phyloP scores from a whole-genome alignment of 1,140 invertebrate genomes.

The Drosophila grimshawi region DNA sequence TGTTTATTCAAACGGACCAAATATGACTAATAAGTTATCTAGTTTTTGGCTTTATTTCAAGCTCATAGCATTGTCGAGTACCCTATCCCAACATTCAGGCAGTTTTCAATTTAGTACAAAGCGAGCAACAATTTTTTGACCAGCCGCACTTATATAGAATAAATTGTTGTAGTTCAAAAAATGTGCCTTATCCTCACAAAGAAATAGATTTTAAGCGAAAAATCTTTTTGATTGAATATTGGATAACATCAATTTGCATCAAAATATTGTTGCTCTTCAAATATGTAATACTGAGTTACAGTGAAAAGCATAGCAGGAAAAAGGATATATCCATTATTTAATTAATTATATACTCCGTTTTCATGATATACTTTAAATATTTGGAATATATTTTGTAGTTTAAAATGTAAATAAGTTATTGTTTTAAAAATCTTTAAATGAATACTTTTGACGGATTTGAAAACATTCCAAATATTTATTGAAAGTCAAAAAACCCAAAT shows the following conservation, averaged over 20 bases:
- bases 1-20: conserved; percentile 63
- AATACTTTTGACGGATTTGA: not conserved
- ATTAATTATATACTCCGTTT: not conserved
- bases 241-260: conserved; percentile 28
- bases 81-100: conserved; percentile 99
- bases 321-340: not conserved
- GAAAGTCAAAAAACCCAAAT: not conserved
- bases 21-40: conserved; percentile 26
- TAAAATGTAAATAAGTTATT: not conserved
- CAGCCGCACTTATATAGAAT: not conserved
- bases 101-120: conserved; percentile 85
- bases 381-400: conserved; percentile 40
- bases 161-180: not conserved
- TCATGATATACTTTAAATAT: not conserved
- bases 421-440: not conserved
- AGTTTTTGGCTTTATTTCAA: conserved; percentile 67
- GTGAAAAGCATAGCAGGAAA: conserved; percentile 1
- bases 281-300: conserved; percentile 13
- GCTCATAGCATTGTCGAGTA: conserved; percentile 87
- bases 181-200: conserved; percentile 49
- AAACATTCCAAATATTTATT: conserved; percentile 22
- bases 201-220: conserved; percentile 83
- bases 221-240: conserved; percentile 82
- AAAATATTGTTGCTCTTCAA: conserved; percentile 75
- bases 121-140: conserved; percentile 77